These are phyloP conservation scores for Mormyrus iriodes DNA, from an alignment of 2,113 vertebrate species.

Conservation along the genomic window DNA sequence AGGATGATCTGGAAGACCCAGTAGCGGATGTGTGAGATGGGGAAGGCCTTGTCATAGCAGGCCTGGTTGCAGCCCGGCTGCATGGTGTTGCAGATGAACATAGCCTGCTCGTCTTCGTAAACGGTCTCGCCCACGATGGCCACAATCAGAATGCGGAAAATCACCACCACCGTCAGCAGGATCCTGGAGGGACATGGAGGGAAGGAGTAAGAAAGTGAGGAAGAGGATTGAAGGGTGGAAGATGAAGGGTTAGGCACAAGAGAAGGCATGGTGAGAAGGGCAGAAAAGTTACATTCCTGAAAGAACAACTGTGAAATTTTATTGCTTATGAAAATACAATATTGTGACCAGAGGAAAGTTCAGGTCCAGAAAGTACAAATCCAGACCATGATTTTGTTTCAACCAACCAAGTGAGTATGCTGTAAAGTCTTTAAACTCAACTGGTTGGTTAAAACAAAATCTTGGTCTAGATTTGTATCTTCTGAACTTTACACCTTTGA, in stretches of 20 bases:
- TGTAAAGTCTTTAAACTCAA: neutral
- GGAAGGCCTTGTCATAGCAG: slow-evolving; percentile 83
- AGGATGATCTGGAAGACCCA: slow-evolving; percentile 90
- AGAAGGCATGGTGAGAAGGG: neutral
- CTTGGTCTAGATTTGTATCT: neutral
- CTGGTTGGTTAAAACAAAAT: neutral
- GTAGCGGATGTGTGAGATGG: slow-evolving; percentile 86
- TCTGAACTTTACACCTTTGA: neutral
- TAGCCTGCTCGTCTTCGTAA: slow-evolving; percentile 83
- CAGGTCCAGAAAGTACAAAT: neutral
- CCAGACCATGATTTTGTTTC: neutral
- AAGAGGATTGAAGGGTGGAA: neutral
- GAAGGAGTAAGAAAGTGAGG: neutral
- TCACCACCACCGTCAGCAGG: slow-evolving; percentile 83
- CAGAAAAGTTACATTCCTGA: neutral
- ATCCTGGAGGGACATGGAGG: slow-evolving; percentile 56
- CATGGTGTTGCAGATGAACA: slow-evolving; percentile 85
- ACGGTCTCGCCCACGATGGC: slow-evolving; percentile 84
- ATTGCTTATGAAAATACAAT: neutral
- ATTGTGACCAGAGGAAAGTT: neutral
- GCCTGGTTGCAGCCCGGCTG: slow-evolving; percentile 85
- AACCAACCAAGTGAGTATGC: neutral
- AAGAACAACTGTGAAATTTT: neutral
- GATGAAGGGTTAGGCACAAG: neutral
- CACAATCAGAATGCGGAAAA: slow-evolving; percentile 85